Base-by-base conservation (phyloP, 2,888 invertebrate genomes). In the Agrotis puta region DNA sequence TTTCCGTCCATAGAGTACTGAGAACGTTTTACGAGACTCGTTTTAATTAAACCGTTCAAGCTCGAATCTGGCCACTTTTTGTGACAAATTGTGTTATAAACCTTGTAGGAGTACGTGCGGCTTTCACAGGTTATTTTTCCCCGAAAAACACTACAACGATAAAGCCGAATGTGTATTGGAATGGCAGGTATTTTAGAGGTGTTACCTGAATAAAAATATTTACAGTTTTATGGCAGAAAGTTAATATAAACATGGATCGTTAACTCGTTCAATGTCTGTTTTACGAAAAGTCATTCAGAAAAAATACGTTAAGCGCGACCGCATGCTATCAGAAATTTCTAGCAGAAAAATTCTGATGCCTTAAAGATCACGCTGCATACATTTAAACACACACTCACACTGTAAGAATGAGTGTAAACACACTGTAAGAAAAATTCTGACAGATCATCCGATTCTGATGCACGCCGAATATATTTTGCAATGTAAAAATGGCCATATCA, bases 11-110 rank as follows among this genome's bases (percentile, higher is more conserved):
- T n/a, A 57, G 64, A 27, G 54, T 65, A 54, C 39, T 50, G 11
- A 13, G 18, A 74, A 50, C 63, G 59, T 64, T 84, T 79, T 66
- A 81, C 68, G 68, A 74, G 59, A 48, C 62, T 43, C 53, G 45
- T 54, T 74, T 74, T 78, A 78, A 85, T 85, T 74, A 83, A 85
- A 83, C 62, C 16, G 61, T 77, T 77, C 47, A 74, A 65, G 70
- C 75, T 70, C 56, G 50, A 70, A 80, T 77, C 70, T 70, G 48
- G 66, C 47, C 67, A 77, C 68, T 77, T 77, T 77, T 58, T 33
- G 70, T 74, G 70, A 77, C 71, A 83, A 77, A 85, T 76, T 70
- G 68, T 39, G 27, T 64, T 71, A 70, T 75, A 80, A 85, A 70
- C 62, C 61, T 45, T 51, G 47, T 62, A 67, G 11, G 57, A 59